phyloP scores from a whole-genome alignment of 2,888 invertebrate species.

The Uropetala carovei region DNA sequence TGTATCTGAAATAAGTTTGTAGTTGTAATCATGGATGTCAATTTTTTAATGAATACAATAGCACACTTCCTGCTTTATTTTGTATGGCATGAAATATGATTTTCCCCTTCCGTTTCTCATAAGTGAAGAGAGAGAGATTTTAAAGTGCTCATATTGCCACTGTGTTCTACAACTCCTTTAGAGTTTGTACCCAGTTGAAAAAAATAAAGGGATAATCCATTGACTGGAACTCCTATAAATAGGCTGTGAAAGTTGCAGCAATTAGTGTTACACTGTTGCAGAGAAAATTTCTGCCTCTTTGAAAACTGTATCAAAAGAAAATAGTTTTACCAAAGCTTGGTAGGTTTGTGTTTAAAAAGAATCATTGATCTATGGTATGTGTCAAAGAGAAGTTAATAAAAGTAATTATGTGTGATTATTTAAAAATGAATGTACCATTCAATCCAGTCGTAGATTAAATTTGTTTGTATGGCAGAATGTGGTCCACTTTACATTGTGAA shows the following conservation, averaged over 20 bases:
- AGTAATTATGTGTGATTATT: constrained; percentile 55
- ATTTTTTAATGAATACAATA: too few relatives aligned
- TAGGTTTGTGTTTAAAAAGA: constrained; percentile 57
- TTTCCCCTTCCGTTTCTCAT: not conserved
- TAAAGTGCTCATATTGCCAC: constrained; percentile 64
- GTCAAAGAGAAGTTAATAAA: constrained; percentile 55
- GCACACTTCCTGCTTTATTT: not conserved
- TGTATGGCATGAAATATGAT: not conserved
- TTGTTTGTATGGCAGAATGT: too few relatives aligned
- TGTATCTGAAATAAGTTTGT: too few relatives aligned
- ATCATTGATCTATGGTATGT: constrained; percentile 52
- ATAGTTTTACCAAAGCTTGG: constrained; percentile 54
- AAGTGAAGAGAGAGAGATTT: constrained; percentile 57
- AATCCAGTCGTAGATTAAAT: too few relatives aligned
- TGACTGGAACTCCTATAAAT: constrained; percentile 60
- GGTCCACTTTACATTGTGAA: too few relatives aligned
- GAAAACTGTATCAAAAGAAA: constrained; percentile 44
- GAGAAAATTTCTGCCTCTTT: constrained; percentile 55
- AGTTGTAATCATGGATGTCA: too few relatives aligned
- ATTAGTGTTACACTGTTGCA: constrained; percentile 61
- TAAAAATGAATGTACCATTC: not conserved
- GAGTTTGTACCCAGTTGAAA: constrained; percentile 61
- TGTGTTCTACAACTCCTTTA: constrained; percentile 62
- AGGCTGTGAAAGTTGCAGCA: constrained; percentile 61
- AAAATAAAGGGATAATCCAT: constrained; percentile 58